Evolutionary conservation across 2,113 vertebrate genomes (phyloP), one percentile per base, ranked within the genome.

Genomic region (Anarrhichthys ocellatus): DNA sequence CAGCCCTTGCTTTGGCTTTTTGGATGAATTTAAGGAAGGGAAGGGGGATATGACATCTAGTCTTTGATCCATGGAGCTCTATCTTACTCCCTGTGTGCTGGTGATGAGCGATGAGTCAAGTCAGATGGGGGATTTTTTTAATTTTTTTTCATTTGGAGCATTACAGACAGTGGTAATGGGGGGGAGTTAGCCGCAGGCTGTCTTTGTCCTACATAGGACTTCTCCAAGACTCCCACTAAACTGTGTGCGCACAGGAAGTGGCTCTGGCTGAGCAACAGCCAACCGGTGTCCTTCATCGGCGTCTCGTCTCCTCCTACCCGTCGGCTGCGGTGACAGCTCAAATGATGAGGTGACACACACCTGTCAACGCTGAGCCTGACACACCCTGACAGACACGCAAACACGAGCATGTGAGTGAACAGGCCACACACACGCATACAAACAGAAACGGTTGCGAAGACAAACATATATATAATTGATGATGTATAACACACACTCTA

Each of bases 161-260:
- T 87, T 89, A 84, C 77, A 89, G 88, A 91, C 82, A 87, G 68
- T 88, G 80, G 86, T 88, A 90, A 86, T 85, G 82, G 80, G 77
- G 77, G 82, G 83, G 73, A 44, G 76, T 82, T 88, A 67, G 91
- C 91, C 80, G 52, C 81, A 87, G 89, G 90, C 93, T 79, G 83
- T 76, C 78, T 91, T 91, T 93, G 92, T 93, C 91, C 93, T 93
- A 93, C 81, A 93, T 94, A 90, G 81, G 89, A 89, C 72, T 91
- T 88, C 77, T 91, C 88, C 73, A 81, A 87, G 88, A 82, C 64
- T 84, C 83, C 62, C 69, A 77, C 75, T 79, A 89, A 78, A 92
- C 56, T 82, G 83, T 74, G 86, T 13, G 81, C 67, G 15, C 76
- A 52, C 75, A 85, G 87, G 84, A 91, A 90, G 87, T 83, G 84